Evolutionary conservation across 2,888 invertebrate genomes (phyloP), one percentile per base, ranked within the genome.

Genomic region (Epirrhoe tristata): DNA sequence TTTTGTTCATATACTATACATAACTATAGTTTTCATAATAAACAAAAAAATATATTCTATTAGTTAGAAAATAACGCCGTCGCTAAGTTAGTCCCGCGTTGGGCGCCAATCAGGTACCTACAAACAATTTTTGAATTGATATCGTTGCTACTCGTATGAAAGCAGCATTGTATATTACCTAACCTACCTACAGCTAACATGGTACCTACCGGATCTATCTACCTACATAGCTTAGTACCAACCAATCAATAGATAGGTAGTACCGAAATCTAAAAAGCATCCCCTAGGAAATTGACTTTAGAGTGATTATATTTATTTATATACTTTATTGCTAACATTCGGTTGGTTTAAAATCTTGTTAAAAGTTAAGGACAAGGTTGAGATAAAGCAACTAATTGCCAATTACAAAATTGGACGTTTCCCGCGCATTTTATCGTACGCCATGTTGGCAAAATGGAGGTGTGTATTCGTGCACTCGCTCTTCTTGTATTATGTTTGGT

Each of bases 401-500:
- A 82, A 85, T 84, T 82, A 74, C 74, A 72, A 69, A 81, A 82
- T 83, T 82, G 78, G 71, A 72, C 64, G 39, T 71, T 59, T 52
- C 65, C 65, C 68, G 69, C 74, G 75, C 69, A 72, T 71, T 77
- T 69, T 64, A 52, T 50, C 71, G 73, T 81, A 72, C 87, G 86
- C 86, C 86, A 91, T 91, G 92, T 77, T 84, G 79, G 74, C 80
- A 90, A 87, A 83, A 93, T 93, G 92, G 86, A 80, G 82, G 85
- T 76, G 72, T 81, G 77, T 73, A 84, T 85, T 84, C 87, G 85
- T 81, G 86, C 86, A 81, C 86, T 86, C 87, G 86, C 85, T 75
- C 76, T 90, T 71, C 74, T 90, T 59, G 74, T 83, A 74, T 74
- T 89, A 85, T 90, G 89, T 79, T 71, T 88, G 63, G 73, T 78